A percentile compares a stretch with the other conserved stretches of the same genome.
Evolutionary conservation across 2,113 vertebrate genomes (phyloP).

Genomic region (Thamnophis sirtalis): DNA sequence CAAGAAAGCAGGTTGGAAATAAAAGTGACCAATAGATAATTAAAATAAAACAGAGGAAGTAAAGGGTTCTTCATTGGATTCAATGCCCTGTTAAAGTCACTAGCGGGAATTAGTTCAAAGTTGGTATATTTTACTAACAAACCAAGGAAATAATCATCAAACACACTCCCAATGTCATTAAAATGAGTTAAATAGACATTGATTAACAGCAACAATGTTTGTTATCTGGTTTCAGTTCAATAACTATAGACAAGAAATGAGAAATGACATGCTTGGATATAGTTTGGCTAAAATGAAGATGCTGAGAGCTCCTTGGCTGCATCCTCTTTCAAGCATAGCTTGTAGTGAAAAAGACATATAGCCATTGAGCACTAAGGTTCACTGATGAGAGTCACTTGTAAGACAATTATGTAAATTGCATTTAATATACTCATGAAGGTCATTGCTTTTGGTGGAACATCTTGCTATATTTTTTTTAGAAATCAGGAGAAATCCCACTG

Average conservation of each 20-base stretch:
- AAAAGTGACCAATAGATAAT: neutral
- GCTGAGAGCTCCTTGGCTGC: neutral
- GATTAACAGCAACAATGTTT: neutral
- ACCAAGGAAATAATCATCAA: neutral
- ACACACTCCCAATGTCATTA: neutral
- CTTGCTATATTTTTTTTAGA: neutral
- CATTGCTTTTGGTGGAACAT: neutral
- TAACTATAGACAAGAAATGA: neutral
- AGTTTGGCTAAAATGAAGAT: neutral
- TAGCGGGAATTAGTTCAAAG: neutral
- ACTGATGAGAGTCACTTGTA: neutral
- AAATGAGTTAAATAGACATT: neutral
- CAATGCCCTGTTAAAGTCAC: neutral
- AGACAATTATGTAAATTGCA: neutral
- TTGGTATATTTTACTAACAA: neutral
- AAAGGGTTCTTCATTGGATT: neutral
- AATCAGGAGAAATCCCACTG: neutral
- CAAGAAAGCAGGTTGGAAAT: neutral
- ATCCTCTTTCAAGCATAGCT: neutral
- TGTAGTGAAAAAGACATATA: neutral
- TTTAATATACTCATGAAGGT: neutral
- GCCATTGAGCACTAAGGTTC: neutral
- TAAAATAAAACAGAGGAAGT: neutral
- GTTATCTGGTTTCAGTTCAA: neutral
- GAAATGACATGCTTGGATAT: neutral